phyloP scores from a whole-genome alignment of 1,140 invertebrate species.

The Danaus plexippus region DNA sequence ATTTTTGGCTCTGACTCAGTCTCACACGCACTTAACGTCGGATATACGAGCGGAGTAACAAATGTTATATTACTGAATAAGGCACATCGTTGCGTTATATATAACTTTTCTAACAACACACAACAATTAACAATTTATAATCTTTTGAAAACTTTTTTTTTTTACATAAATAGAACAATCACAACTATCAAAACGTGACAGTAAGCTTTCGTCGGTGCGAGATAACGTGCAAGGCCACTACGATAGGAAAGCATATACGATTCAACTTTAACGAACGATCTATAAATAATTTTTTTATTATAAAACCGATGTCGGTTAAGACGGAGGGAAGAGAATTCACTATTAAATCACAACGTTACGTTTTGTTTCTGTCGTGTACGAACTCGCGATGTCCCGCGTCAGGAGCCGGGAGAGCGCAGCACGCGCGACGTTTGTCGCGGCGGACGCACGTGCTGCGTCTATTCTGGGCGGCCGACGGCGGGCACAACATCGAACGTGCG shows the following conservation, averaged over 20 bases:
- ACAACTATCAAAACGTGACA: slow-evolving; percentile 35
- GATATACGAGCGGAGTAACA: slow-evolving; percentile 19
- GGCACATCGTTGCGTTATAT: slow-evolving; percentile 54
- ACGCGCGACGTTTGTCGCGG: slow-evolving; percentile 45
- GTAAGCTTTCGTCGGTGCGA: slow-evolving; percentile 43
- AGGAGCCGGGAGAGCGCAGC: slow-evolving; percentile 7
- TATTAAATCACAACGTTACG: slow-evolving; percentile 35
- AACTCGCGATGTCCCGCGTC: slow-evolving; percentile 13
- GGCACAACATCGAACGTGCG: slow-evolving; percentile 55
- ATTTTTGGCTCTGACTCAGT: slow-evolving; percentile 37
- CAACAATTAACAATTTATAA: slow-evolving; percentile 21
- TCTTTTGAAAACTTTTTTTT: slow-evolving; percentile 17
- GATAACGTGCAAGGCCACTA: slow-evolving; percentile 61
- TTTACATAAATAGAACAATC: slow-evolving; percentile 27
- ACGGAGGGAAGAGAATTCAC: slow-evolving; percentile 12
- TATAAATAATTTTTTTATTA: slow-evolving; percentile 38
- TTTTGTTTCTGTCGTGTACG: slow-evolving; percentile 14
- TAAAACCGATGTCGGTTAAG: slow-evolving; percentile 14
- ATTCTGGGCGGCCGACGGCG: slow-evolving; percentile 58
- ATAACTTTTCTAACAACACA: slow-evolving; percentile 14
- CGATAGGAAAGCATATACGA: slow-evolving; percentile 43
- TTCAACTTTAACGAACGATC: slow-evolving; percentile 33
- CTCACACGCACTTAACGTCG: slow-evolving; percentile 36
- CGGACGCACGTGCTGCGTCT: slow-evolving; percentile 67
- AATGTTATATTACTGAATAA: slow-evolving; percentile 48